phyloP scores from a whole-genome alignment of 2,888 invertebrate genomes.

The Zele albiditarsus region DNA sequence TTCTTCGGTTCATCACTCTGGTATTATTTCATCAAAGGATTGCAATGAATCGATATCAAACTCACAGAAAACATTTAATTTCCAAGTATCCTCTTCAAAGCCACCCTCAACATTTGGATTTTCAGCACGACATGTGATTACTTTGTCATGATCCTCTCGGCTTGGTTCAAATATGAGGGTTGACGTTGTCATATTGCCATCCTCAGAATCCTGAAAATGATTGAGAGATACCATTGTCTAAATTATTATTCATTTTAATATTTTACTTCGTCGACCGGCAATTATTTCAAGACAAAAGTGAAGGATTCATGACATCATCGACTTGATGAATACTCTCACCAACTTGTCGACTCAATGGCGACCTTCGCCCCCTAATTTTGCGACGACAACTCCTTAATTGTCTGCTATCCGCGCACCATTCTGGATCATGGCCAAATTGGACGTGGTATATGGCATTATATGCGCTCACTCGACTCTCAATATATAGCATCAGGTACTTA shows the following conservation, averaged over 20 bases:
- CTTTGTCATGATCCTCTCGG: conserved; percentile 85
- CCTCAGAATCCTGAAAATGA: conserved; percentile 81
- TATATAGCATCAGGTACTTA: not conserved
- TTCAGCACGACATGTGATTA: conserved; percentile 86
- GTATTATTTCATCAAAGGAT: not conserved
- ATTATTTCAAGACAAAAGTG: not conserved
- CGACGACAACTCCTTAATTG: conserved; percentile 41
- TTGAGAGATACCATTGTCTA: not conserved
- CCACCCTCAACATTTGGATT: conserved; percentile 84
- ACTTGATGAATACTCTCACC: not conserved
- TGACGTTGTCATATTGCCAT: conserved; percentile 88
- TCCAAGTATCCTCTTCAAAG: conserved; percentile 85
- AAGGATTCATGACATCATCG: not conserved
- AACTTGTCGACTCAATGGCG: not conserved
- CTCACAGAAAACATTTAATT: conserved; percentile 92
- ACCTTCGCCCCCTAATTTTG: conserved; percentile 38
- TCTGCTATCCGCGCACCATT: conserved; percentile 14
- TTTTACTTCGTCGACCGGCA: not conserved
- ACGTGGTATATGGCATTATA: not conserved
- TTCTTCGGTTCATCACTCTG: not conserved
- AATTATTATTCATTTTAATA: conserved; percentile 20
- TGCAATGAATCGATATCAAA: conserved; percentile 34
- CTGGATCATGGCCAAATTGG: conserved; percentile 25
- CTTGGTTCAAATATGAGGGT: conserved; percentile 84
- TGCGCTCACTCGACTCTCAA: no score